Evolutionary conservation across 2,888 invertebrate genomes (phyloP).

Genomic region (Nyleta sp.): DNA sequence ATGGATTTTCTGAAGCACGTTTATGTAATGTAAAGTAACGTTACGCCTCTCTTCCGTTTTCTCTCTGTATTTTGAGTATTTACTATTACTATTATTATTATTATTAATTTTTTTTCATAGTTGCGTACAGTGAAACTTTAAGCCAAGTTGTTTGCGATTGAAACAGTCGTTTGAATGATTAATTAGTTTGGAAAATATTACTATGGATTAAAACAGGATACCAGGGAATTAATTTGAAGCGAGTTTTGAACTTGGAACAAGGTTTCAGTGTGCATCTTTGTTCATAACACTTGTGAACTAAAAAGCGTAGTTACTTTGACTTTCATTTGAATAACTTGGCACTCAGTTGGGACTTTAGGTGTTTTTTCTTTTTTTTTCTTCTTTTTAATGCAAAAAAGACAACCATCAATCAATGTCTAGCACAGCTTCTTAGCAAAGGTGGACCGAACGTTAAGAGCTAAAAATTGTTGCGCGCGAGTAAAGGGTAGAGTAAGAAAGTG

Average conservation of each 20-base stretch:
- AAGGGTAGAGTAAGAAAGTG: constrained; percentile 8
- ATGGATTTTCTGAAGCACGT: constrained; percentile 48
- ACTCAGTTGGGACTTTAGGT: too few relatives aligned
- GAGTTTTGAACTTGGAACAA: background rate
- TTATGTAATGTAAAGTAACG: constrained; percentile 29
- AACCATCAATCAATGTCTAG: too few relatives aligned
- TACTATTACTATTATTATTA: background rate
- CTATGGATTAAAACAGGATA: too few relatives aligned
- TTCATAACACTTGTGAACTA: constrained; percentile 28
- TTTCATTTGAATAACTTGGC: constrained; percentile 7
- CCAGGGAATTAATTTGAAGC: constrained; percentile 1
- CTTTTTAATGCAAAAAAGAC: too few relatives aligned
- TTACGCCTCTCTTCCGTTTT: constrained; percentile 23
- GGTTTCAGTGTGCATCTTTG: constrained; percentile 28
- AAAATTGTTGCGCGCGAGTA: background rate
- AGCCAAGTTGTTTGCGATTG: too few relatives aligned
- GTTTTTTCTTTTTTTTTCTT: too few relatives aligned
- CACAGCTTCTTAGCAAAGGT: too few relatives aligned
- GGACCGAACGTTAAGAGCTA: too few relatives aligned
- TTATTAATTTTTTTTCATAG: too few relatives aligned
- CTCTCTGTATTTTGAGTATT: constrained; percentile 12
- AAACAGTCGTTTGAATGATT: too few relatives aligned
- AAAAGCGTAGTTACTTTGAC: constrained; percentile 20
- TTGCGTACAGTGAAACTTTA: constrained; percentile 24
- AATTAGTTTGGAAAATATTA: too few relatives aligned